Conservation (phyloP, 1,140 invertebrate genomes). For the Macrobrachium rosenbergii region DNA sequence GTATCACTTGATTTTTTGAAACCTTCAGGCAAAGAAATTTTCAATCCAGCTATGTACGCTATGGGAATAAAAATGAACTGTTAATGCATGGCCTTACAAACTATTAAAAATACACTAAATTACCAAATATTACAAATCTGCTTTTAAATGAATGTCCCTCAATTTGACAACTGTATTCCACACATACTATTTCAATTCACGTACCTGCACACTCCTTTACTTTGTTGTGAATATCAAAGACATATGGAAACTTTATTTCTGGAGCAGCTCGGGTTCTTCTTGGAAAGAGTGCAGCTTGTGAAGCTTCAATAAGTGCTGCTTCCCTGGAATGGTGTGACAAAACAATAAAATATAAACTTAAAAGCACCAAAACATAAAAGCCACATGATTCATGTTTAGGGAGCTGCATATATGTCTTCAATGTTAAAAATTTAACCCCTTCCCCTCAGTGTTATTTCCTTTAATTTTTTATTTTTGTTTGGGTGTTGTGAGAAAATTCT, state of each 20-base stretch:
- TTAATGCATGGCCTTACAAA: slow-evolving; percentile 7
- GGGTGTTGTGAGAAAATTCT: too few relatives aligned
- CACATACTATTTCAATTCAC: neutral
- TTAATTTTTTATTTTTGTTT: too few relatives aligned
- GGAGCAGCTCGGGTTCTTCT: slow-evolving; percentile 69
- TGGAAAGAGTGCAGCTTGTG: slow-evolving; percentile 69
- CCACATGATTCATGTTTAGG: neutral
- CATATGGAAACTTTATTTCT: slow-evolving; percentile 83
- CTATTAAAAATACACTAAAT: neutral
- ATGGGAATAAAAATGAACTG: neutral
- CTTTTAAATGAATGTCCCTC: neutral
- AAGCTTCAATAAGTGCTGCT: slow-evolving; percentile 71
- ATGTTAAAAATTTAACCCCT: too few relatives aligned
- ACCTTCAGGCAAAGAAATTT: slow-evolving; percentile 85
- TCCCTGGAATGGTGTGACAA: slow-evolving; percentile 69
- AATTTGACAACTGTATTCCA: neutral
- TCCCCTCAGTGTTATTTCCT: too few relatives aligned
- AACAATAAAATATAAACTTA: neutral
- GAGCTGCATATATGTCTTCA: too few relatives aligned
- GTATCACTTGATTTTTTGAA: slow-evolving; percentile 78
- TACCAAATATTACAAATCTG: neutral
- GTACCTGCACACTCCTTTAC: slow-evolving; percentile 77
- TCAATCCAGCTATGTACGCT: slow-evolving; percentile 70
- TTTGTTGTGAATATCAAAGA: slow-evolving; percentile 83
- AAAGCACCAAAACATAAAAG: neutral